These are phyloP conservation scores for Stegodyphus mimosarum DNA, from an alignment of 1,140 invertebrate species.

Conservation along the genomic window DNA sequence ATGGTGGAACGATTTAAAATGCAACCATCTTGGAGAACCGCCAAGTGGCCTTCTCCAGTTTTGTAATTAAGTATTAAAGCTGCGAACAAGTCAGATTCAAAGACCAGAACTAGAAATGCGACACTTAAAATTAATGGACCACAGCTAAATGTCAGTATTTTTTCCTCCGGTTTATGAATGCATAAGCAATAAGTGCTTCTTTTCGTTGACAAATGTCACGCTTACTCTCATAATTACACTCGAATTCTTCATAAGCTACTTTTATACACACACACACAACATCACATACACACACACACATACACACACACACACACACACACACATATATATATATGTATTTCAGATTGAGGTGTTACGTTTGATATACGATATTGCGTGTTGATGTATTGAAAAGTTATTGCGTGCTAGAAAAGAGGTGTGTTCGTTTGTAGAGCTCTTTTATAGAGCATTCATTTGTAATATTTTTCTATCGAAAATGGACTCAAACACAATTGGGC, in stretches of 20 bases:
- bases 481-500: too few species aligned
- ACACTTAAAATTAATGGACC: constrained; percentile 23
- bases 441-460: too few species aligned
- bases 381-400: too few species aligned
- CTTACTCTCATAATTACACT: constrained; percentile 2
- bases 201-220: constrained; percentile 34
- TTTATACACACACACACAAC: not conserved
- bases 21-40: not conserved
- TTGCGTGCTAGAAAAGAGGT: too few species aligned
- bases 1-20: not conserved
- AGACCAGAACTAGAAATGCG: constrained; percentile 9
- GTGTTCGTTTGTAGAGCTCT: too few species aligned
- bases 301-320: too few species aligned
- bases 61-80: constrained; percentile 40
- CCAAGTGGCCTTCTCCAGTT: not conserved
- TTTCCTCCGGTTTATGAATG: not conserved
- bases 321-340: too few species aligned
- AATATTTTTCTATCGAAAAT: too few species aligned
- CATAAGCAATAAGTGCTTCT: constrained; percentile 28
- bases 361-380: too few species aligned
- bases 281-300: too few species aligned
- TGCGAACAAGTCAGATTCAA: constrained; percentile 20
- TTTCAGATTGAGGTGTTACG: too few species aligned
- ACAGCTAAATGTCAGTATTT: not conserved
- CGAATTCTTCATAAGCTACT: not conserved